A percentile compares a stretch with the other conserved stretches of the same genome.
Conservation (phyloP, 2,797 vertebrate genomes). For the Chaunax sp. region DNA sequence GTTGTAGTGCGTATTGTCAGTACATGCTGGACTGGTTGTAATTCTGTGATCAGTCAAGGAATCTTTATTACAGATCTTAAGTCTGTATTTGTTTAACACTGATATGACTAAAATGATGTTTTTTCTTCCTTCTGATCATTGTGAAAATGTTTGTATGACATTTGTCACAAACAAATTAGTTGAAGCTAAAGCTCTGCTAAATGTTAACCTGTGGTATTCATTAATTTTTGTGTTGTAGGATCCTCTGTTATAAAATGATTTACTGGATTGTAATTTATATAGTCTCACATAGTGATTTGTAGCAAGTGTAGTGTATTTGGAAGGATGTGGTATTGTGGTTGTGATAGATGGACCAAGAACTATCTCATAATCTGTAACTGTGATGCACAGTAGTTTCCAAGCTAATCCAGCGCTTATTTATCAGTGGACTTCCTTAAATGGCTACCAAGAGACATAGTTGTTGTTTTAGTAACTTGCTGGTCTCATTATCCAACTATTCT, state of each 20-base stretch:
- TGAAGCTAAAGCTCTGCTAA: constrained; percentile 16
- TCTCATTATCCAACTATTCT: not conserved
- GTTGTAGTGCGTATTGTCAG: not conserved
- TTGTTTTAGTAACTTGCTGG: too few relatives aligned
- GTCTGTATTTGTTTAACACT: constrained; percentile 6
- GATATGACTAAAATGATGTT: not conserved
- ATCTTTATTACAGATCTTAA: constrained; percentile 1
- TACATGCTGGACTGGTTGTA: not conserved
- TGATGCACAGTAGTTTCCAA: constrained; percentile 35
- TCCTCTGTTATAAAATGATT: constrained; percentile 39
- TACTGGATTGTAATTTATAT: constrained; percentile 6
- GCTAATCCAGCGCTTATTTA: constrained; percentile 7
- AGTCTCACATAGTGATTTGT: constrained; percentile 2
- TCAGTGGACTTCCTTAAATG: too few relatives aligned
- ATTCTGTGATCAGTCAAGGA: not conserved
- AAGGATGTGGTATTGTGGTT: constrained; percentile 64
- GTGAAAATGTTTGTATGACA: constrained; percentile 38
- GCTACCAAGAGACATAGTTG: too few relatives aligned
- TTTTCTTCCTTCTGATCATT: constrained; percentile 11
- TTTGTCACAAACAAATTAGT: constrained; percentile 46
- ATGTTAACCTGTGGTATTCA: constrained; percentile 10
- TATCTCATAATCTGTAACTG: not conserved
- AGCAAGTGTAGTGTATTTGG: constrained; percentile 24
- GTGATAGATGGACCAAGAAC: constrained; percentile 19
- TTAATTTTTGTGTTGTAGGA: constrained; percentile 34